Percentiles rank a stretch among this genome's conserved stretches.
Conservation (phyloP, 2,797 vertebrate species). For the Trachops cirrhosus region DNA sequence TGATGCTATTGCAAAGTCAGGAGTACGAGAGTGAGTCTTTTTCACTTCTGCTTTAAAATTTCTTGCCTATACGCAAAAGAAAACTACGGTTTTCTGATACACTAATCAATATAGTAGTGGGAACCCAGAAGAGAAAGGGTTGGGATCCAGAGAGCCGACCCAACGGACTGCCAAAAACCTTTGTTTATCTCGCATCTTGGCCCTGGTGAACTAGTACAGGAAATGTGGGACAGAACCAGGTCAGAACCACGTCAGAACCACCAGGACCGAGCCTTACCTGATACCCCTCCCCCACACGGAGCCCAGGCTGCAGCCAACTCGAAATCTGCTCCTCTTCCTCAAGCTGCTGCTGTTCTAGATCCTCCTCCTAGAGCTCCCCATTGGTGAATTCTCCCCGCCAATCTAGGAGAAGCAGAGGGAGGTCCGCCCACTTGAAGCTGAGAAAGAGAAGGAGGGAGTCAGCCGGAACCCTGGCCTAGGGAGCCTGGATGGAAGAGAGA, state of each 20-base stretch:
- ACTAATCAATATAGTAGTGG: not conserved
- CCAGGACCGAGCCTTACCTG: constrained; percentile 64
- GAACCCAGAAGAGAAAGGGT: not conserved
- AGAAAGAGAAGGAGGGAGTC: not conserved
- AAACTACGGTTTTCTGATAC: not conserved
- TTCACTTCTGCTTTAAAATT: not conserved
- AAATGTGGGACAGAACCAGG: not conserved
- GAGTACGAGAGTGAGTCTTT: not conserved
- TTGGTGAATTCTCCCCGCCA: constrained; percentile 64
- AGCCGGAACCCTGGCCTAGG: not conserved
- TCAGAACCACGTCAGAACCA: not conserved
- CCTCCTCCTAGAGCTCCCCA: constrained; percentile 59
- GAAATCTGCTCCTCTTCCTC: constrained; percentile 14
- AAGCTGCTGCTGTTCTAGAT: not conserved
- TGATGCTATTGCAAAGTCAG: not conserved
- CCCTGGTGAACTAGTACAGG: not conserved
- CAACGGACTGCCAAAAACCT: not conserved
- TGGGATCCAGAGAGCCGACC: not conserved
- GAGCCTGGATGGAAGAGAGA: rapidly evolving
- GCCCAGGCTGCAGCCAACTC: constrained; percentile 23
- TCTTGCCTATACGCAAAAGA: not conserved
- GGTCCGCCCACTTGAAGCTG: not conserved
- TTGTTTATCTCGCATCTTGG: not conserved
- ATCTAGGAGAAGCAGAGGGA: constrained; percentile 15
- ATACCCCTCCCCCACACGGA: constrained; percentile 45